Base-by-base conservation (phyloP, 2,113 vertebrate genomes). In the Pleuronectes platessa region DNA sequence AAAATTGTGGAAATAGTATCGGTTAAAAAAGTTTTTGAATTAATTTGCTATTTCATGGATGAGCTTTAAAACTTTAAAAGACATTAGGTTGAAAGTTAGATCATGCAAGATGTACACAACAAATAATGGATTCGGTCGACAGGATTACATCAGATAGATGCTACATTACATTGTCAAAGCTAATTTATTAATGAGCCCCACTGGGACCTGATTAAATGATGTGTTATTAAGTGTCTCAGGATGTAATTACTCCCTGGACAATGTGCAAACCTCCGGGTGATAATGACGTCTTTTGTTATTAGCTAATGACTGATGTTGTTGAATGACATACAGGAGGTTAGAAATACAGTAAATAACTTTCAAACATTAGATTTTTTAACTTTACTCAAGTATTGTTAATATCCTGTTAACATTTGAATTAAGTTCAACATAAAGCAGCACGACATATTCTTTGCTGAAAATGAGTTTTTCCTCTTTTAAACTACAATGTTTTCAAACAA, bases 241-340 rank as follows among this genome's bases (percentile, higher is more conserved):
- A 71, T 65, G 63, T 92, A 90, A 93, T 92, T 92, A 92, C 80
- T 90, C 93, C 84, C 86, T 40, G 23, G 80, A 83, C 55, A 72
- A 64, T 78, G 26, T 17, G 17, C 11, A 64, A 86, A 37, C 55
- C 86, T 79, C 71, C 2, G 2, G 49, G 15, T 35, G 59, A 75
- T 74, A 55, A 81, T 87, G 55, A 80, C 10, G 45, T 9, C 70
- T 17, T 51, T 66, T 74, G 71, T 70, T 80, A 27, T 71, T 81
- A 82, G 24, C 54, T 86, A 63, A 76, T 75, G 60, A 75, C 61
- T 63, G 23, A 3, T 54, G 53, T 53, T 70, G 54, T 71, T 78
- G 59, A 79, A 84, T 78, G 75, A 79, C 60, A 58, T 65, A 13
- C 5, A 64, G 45, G 86, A 74, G 20, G 4, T 11, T 54, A 15